Conservation (phyloP, 2,113 vertebrate genomes). For the Eulacestoma nigropectus region DNA sequence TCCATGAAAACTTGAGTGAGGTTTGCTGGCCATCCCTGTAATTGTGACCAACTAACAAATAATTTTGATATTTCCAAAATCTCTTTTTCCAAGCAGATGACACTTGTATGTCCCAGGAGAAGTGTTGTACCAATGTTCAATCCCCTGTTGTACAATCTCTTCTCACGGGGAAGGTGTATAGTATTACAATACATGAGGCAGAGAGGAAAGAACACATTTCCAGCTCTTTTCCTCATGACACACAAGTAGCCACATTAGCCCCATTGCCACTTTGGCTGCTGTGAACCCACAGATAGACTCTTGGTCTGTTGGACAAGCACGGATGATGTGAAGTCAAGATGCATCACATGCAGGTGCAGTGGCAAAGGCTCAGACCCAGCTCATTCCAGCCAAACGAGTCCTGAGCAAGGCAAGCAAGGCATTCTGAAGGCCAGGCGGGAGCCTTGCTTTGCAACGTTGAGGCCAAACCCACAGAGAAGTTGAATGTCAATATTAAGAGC, state of each 20-base stretch:
- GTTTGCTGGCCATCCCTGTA: not conserved
- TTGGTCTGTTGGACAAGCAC: fast-evolving
- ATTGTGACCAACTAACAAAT: not conserved
- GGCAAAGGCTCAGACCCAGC: not conserved
- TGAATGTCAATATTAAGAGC: not conserved
- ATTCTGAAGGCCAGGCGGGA: not conserved
- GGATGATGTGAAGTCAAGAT: not conserved
- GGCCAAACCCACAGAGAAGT: not conserved
- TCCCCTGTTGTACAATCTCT: not conserved
- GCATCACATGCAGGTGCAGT: fast-evolving
- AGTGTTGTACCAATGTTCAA: not conserved
- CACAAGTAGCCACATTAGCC: not conserved
- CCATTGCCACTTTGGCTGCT: not conserved
- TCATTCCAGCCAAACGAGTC: fast-evolving
- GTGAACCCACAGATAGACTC: not conserved
- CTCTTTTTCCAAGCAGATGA: not conserved
- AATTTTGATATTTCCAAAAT: not conserved
- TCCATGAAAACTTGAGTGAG: not conserved
- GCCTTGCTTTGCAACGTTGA: not conserved
- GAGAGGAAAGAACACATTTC: not conserved
- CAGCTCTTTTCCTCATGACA: not conserved
- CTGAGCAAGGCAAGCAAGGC: fast-evolving
- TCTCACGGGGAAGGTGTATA: not conserved
- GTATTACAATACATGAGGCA: not conserved
- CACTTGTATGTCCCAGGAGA: not conserved